Evolutionary conservation across 2,888 invertebrate species (phyloP), one percentile per base, ranked within the genome.

Genomic region (Mesorhabditis sp.): DNA sequence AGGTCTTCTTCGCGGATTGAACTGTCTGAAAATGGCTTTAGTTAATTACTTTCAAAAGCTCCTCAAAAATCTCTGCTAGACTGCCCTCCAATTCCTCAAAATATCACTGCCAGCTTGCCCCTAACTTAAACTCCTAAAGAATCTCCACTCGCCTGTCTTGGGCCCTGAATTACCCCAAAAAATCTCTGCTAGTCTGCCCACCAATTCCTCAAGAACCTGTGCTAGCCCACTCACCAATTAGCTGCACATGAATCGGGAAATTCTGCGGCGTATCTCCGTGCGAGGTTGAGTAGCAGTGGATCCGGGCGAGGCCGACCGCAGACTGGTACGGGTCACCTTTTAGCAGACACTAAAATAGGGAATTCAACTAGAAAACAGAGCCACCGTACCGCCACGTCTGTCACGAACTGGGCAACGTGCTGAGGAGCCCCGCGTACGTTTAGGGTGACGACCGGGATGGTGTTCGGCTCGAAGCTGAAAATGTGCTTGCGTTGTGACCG

Each of bases 401-500:
- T 66, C 28, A 79, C 75, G 68, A 79, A 79, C 67, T 78, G 74
- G 42, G 80, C 72, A 13, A 80, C 79, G 6, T 77, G 43, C 10
- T 70, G 61, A 13, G 65, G 67, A n/a, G 74, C 71, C 10, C 79
- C 79, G 62, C 74, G 71, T 6, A 79, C 72, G 7, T 66, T 76
- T 41, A 66, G 62, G 62, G 70, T 64, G 42, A 74, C 73, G 15
- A 71, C 45, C 44, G 43, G 62, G 45, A 72, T 74, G 15, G 68
- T 62, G 64, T 62, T 74, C 5, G 45, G 43, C 5, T 72, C 72
- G n/a, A 61, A 64, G 6, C 71, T 71, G 42, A 70, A 70, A 15
- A 15, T 28, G 28, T 28, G 28, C 28, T 28, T 28, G 28, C 28
- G 2, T 28, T 28, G 28, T 28, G 2, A 28, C 28, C 28, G 28